Evolutionary conservation across 2,113 vertebrate species (phyloP).

Genomic region (Cynoglossus semilaevis): DNA sequence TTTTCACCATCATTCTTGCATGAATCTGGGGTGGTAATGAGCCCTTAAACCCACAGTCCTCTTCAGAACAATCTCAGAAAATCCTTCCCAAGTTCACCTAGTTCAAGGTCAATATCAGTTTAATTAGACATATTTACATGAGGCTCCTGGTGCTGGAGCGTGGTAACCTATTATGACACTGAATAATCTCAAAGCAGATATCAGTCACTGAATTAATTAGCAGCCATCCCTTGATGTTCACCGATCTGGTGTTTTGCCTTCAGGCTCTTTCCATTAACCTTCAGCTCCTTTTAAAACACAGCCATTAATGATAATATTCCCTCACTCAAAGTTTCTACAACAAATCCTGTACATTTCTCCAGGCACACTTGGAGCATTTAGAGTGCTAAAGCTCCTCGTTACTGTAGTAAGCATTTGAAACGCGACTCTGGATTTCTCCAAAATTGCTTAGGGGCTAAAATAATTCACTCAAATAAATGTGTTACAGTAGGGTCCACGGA

Average conservation of each 20-base stretch:
- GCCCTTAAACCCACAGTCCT: not conserved
- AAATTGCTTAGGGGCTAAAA: slow-evolving; percentile 37
- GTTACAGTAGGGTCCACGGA: too few species aligned
- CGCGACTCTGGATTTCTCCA: slow-evolving; percentile 18
- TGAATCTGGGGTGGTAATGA: slow-evolving; percentile 1
- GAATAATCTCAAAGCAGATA: slow-evolving; percentile 41
- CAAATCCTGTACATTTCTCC: slow-evolving; percentile 39
- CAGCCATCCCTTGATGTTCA: slow-evolving; percentile 31
- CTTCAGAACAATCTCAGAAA: not conserved
- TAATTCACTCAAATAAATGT: slow-evolving; percentile 36
- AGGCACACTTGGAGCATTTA: slow-evolving; percentile 37
- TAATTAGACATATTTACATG: slow-evolving; percentile 37
- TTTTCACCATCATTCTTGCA: not conserved
- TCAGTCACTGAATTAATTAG: slow-evolving; percentile 53
- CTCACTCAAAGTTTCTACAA: slow-evolving; percentile 41
- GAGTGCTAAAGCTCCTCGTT: slow-evolving; percentile 31
- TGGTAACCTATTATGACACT: slow-evolving; percentile 31
- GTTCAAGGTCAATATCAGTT: slow-evolving; percentile 9
- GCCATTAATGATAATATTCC: slow-evolving; percentile 58
- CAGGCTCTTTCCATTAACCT: slow-evolving; percentile 66
- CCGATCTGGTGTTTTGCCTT: slow-evolving; percentile 42
- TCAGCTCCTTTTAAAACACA: slow-evolving; percentile 54
- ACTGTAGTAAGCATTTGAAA: slow-evolving; percentile 51
- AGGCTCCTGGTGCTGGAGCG: slow-evolving; percentile 16
- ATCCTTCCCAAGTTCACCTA: slow-evolving; percentile 38